Conservation (phyloP, 2,113 vertebrate species). For the Pongo pygmaeus region DNA sequence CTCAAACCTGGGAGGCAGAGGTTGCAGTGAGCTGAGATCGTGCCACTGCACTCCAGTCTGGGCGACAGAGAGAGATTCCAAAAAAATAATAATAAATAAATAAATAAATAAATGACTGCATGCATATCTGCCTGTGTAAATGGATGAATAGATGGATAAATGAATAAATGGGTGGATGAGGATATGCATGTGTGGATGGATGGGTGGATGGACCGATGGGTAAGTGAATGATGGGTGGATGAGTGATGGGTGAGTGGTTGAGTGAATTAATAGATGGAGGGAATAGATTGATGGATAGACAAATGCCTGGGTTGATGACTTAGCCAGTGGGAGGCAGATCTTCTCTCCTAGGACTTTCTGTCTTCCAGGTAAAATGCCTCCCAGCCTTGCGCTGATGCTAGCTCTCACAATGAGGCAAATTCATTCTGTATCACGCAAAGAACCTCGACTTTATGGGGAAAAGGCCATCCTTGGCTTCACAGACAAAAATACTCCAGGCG, state of each 20-base stretch:
- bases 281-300: neutral
- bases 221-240: neutral
- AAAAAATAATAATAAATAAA: too few species aligned
- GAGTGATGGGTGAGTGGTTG: too few species aligned
- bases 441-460: neutral
- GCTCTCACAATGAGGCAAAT: neutral
- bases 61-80: too few species aligned
- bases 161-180: too few species aligned
- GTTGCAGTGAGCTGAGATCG: too few species aligned
- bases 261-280: too few species aligned
- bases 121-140: neutral
- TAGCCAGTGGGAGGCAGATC: neutral
- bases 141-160: neutral
- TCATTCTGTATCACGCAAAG: neutral
- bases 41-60: too few species aligned
- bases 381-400: fast-evolving
- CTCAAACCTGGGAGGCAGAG: too few species aligned
- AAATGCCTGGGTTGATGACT: neutral
- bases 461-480: neutral
- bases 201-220: neutral
- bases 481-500: neutral
- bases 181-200: neutral
- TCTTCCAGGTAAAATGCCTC: neutral
- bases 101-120: neutral
- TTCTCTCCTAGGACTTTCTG: neutral